A percentile compares a stretch with the other conserved stretches of the same genome.
Evolutionary conservation across 2,888 invertebrate species (phyloP).

Genomic region (Dendrolimus houi): DNA sequence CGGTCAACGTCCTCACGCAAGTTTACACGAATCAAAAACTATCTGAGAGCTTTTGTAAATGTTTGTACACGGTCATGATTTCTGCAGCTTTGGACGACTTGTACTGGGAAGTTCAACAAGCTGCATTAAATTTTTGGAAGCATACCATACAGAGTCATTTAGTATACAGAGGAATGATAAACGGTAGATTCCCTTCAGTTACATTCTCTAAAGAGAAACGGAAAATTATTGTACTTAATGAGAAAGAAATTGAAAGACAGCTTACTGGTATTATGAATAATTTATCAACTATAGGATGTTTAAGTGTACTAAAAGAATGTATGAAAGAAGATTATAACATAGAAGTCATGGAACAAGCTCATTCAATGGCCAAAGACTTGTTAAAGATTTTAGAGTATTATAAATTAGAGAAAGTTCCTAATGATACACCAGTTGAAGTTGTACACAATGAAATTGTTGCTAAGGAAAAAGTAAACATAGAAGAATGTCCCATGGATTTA

Average conservation of each 20-base stretch:
- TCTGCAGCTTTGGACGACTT: slow-evolving; percentile 79
- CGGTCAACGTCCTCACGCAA: slow-evolving; percentile 74
- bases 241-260: slow-evolving; percentile 75
- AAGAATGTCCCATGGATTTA: neutral
- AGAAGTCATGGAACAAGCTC: slow-evolving; percentile 78
- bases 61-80: slow-evolving; percentile 76
- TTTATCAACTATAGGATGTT: slow-evolving; percentile 78
- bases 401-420: slow-evolving; percentile 32
- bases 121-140: slow-evolving; percentile 81
- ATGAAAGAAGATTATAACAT: slow-evolving; percentile 79
- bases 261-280: slow-evolving; percentile 78
- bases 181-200: slow-evolving; percentile 81
- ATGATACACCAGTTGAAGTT: neutral
- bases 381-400: slow-evolving; percentile 65
- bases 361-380: slow-evolving; percentile 62
- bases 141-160: slow-evolving; percentile 74
- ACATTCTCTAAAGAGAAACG: slow-evolving; percentile 84
- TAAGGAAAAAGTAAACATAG: neutral
- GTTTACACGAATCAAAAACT: slow-evolving; percentile 78
- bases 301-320: slow-evolving; percentile 79
- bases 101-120: slow-evolving; percentile 85
- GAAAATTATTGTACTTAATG: slow-evolving; percentile 81
- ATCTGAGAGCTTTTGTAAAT: slow-evolving; percentile 52
- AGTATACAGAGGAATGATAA: slow-evolving; percentile 78
- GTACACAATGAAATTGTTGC: neutral